Evolutionary conservation across 2,888 invertebrate species (phyloP), one percentile per base, ranked within the genome.

Genomic region (Invenusta paracnida): DNA sequence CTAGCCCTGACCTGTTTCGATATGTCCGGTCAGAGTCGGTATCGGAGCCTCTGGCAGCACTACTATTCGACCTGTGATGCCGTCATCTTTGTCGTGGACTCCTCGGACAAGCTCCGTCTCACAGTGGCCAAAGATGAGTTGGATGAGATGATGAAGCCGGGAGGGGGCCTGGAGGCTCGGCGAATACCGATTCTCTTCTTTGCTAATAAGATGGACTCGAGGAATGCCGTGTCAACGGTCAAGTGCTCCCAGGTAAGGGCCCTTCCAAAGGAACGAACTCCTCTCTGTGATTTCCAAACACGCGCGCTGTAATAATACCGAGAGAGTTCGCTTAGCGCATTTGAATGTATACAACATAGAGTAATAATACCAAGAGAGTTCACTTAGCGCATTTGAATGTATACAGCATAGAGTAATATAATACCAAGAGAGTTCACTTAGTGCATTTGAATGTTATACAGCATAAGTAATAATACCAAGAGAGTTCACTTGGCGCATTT

Each of bases 111-210:
- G 83, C 93, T 97, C 89, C 93, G 97, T 87, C 93, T 97, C 87
- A 96, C 96, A 88, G 96, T 97, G 81, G 96, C 95, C 0, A 95
- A 95, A 90, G 96, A 97, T 91, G 97, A 98, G 92, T 91, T 98
- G 89, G 95, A 96, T 90, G 93, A 95, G 90, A 93, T 96, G 90
- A 92, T 97, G 89, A 92, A 97, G 84, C 94, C 95, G 89, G 96
- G 97, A 93, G 95, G 95, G 0, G 95, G 96, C 90, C 89, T 91
- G 85, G 82, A 25, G 13, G 93, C 94, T 5, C 85, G 85, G 17
- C 93, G 94, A 88, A 92, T 96, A 87, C 97, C 97, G 0, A 94
- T 98, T 87, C 93, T 98, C 5, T 95, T 98, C 91, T 94, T 96
- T 90, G 96, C 96, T 31, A 98, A 98, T 92, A 98, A 98, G 93